Evolutionary conservation across 2,888 invertebrate species (phyloP).

Genomic region (Quadroppia sp.): DNA sequence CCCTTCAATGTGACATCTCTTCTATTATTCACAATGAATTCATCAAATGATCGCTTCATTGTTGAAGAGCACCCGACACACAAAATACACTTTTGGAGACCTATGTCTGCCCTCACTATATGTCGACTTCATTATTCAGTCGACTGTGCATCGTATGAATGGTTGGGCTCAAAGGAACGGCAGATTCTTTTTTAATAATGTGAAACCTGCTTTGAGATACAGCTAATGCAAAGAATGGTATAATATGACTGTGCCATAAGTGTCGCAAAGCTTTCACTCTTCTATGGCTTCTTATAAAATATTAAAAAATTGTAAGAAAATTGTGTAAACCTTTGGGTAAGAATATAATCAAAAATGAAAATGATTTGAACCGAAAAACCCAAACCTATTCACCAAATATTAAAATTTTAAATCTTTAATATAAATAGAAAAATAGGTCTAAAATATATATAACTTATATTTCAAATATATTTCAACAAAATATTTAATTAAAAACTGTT

Average conservation of each 20-base stretch:
- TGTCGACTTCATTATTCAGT: neutral
- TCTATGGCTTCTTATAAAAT: neutral
- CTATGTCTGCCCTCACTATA: neutral
- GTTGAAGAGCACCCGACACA: neutral
- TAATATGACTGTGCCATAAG: neutral
- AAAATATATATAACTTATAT: too few relatives aligned
- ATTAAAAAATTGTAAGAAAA: neutral
- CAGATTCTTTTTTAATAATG: neutral
- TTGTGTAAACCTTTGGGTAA: neutral
- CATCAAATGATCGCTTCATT: conserved; percentile 1
- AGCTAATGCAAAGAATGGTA: conserved; percentile 13
- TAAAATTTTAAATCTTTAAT: too few relatives aligned
- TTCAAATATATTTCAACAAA: too few relatives aligned
- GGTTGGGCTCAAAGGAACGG: neutral
- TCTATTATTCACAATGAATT: neutral
- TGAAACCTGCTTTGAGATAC: neutral
- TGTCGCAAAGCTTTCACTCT: neutral
- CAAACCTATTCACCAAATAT: neutral
- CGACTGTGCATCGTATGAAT: neutral
- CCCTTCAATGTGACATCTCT: neutral
- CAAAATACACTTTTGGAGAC: neutral
- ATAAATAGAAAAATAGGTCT: too few relatives aligned
- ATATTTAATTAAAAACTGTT: too few relatives aligned
- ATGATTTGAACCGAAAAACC: neutral
- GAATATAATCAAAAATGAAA: neutral